Conservation (phyloP, 2,888 invertebrate genomes). For the Heteropelma amictum region DNA sequence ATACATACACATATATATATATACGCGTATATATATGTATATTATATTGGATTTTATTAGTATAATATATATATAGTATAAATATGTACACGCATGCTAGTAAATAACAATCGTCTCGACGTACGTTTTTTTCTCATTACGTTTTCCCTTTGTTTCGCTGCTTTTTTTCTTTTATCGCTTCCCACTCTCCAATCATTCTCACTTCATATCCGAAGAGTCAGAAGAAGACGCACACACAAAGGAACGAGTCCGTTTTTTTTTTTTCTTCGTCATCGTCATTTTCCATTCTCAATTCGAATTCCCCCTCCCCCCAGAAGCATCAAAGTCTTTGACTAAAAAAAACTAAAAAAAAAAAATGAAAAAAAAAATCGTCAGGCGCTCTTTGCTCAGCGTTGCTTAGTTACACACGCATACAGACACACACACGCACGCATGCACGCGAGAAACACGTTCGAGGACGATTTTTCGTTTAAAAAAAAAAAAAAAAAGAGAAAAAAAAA, state of each 20-base stretch:
- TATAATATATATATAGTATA: conserved; percentile 73
- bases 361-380: conserved; percentile 42
- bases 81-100: conserved; percentile 76
- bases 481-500: background rate
- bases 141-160: conserved; percentile 56
- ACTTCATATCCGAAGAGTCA: conserved; percentile 51
- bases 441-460: conserved; percentile 2
- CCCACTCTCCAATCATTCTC: conserved; percentile 42
- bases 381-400: conserved; percentile 46
- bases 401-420: conserved; percentile 26
- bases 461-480: background rate
- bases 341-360: too few species aligned
- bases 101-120: conserved; percentile 72
- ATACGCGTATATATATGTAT: conserved; percentile 68
- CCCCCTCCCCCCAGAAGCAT: conserved; percentile 44
- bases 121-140: conserved; percentile 57
- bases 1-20: conserved; percentile 71
- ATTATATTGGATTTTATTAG: conserved; percentile 70
- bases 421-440: conserved; percentile 29
- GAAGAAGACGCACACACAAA: conserved; percentile 52
- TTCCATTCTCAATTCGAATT: conserved; percentile 64
- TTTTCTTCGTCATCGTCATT: conserved; percentile 60
- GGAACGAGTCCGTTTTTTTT: conserved; percentile 57
- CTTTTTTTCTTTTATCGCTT: conserved; percentile 36
- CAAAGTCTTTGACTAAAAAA: conserved; percentile 24